Percentiles rank a stretch among this genome's conserved stretches.
phyloP scores from a whole-genome alignment of 2,113 vertebrate species.

The Malurus elegans region DNA sequence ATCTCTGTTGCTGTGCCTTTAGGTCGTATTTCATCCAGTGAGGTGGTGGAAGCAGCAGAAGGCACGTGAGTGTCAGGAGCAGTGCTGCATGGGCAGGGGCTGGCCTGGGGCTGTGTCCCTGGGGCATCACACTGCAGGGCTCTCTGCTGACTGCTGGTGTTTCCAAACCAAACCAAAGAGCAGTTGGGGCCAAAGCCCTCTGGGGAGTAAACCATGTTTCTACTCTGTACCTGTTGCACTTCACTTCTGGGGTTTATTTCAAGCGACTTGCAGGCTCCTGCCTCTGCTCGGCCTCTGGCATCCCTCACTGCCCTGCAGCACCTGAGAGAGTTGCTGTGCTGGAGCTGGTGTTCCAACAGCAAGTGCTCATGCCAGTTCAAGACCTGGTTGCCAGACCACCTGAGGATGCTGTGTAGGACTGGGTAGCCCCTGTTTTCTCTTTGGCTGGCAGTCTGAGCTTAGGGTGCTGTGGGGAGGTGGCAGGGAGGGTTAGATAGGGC shows the following conservation, averaged over 20 bases:
- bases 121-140: not conserved
- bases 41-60: not conserved
- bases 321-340: not conserved
- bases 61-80: fast-evolving
- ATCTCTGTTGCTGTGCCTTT: not conserved
- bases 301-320: not conserved
- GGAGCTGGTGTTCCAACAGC: not conserved
- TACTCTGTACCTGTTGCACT: not conserved
- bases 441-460: not conserved
- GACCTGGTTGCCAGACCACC: not conserved
- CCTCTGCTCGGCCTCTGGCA: fast-evolving
- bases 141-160: not conserved
- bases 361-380: fast-evolving
- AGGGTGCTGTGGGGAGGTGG: fast-evolving
- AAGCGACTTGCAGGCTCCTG: not conserved
- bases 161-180: constrained; percentile 24
- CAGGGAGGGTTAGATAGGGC: not conserved
- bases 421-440: not conserved
- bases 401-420: not conserved
- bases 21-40: fast-evolving
- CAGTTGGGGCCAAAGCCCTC: not conserved
- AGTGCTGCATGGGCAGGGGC: not conserved
- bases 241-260: not conserved
- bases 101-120: not conserved
- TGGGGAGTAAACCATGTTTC: not conserved